A percentile compares a stretch with the other conserved stretches of the same genome.
phyloP scores from a whole-genome alignment of 2,888 invertebrate genomes.

The Diogma glabrata region DNA sequence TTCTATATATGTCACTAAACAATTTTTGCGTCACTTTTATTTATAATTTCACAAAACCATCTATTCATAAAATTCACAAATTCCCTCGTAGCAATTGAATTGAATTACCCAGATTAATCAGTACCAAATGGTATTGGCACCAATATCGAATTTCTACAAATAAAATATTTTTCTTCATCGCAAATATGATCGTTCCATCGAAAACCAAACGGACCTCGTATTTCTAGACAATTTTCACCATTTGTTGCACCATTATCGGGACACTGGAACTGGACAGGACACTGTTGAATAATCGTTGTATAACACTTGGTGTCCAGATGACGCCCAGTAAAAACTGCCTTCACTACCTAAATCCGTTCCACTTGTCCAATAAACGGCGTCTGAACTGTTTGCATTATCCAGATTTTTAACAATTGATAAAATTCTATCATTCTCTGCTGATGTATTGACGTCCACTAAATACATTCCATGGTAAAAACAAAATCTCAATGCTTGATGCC shows the following conservation, averaged over 20 bases:
- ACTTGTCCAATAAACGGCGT: not conserved
- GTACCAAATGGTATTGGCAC: no score
- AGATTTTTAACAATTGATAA: not conserved
- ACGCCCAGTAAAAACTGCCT: not conserved
- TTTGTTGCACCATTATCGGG: not conserved
- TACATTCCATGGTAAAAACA: not conserved
- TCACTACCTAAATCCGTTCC: not conserved
- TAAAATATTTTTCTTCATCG: not conserved
- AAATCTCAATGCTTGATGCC: not conserved
- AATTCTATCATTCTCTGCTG: not conserved
- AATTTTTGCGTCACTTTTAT: no score
- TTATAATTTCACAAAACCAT: no score
- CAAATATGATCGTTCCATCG: not conserved
- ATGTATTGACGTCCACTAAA: not conserved
- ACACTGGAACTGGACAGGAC: no score
- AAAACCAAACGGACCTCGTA: not conserved
- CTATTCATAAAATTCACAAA: no score
- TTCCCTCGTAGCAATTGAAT: no score
- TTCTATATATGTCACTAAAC: no score
- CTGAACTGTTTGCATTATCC: not conserved
- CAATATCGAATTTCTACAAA: not conserved
- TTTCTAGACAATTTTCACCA: constrained; percentile 7
- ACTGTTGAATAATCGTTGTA: not conserved
- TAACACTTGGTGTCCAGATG: not conserved
- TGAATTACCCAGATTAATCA: no score